phyloP scores from a whole-genome alignment of 2,797 vertebrate species.

The Acanthiza pusilla region DNA sequence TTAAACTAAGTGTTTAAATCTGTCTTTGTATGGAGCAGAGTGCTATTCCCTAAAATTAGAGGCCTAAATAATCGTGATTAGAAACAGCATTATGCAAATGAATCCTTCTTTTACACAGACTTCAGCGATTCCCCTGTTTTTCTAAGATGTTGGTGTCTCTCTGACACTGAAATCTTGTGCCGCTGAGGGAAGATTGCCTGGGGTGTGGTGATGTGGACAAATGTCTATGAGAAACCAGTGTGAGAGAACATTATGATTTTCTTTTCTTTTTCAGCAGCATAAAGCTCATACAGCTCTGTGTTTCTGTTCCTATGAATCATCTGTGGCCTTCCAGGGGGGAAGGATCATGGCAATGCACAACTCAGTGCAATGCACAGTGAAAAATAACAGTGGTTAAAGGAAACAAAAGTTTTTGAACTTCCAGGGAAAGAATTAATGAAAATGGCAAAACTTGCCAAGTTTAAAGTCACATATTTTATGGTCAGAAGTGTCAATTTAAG shows the following conservation, averaged over 20 bases:
- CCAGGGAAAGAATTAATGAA: not conserved
- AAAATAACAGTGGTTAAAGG: not conserved
- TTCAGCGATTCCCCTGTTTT: not conserved
- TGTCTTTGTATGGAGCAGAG: not conserved
- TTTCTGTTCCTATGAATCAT: not conserved
- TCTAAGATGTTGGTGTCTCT: not conserved
- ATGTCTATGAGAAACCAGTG: not conserved
- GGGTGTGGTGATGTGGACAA: not conserved
- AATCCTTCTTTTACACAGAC: not conserved
- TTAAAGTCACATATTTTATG: not conserved
- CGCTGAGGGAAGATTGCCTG: not conserved
- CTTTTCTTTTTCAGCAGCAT: not conserved
- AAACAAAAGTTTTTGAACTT: not conserved
- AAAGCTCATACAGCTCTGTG: not conserved
- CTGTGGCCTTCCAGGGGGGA: not conserved
- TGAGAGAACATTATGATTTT: not conserved
- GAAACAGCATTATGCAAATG: not conserved
- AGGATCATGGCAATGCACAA: not conserved
- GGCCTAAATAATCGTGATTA: constrained; percentile 1
- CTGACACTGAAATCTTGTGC: not conserved
- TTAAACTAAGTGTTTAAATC: not conserved
- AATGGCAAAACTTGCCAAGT: not conserved
- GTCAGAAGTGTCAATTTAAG: not conserved
- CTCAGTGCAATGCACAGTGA: not conserved
- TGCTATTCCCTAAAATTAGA: not conserved